phyloP scores from a whole-genome alignment of 2,797 vertebrate genomes.

The Phataginus tetradactyla region DNA sequence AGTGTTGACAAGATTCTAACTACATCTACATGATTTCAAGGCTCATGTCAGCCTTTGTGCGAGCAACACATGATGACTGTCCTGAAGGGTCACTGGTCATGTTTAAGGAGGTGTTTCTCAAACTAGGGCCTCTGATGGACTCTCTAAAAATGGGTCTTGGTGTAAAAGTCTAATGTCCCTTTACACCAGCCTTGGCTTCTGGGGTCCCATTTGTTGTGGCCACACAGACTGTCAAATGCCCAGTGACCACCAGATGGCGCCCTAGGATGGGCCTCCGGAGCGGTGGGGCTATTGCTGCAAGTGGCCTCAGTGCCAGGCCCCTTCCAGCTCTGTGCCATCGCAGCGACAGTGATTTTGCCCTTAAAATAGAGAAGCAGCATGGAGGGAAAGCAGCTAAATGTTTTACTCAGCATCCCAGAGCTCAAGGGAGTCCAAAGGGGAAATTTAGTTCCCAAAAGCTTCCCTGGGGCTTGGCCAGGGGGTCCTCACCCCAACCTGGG shows the following conservation, averaged over 20 bases:
- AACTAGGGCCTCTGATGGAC: rapidly evolving
- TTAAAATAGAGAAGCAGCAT: not conserved
- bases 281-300: rapidly evolving
- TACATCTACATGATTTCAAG: not conserved
- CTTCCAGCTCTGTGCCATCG: too few relatives aligned
- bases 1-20: not conserved
- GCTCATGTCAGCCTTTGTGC: not conserved
- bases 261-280: not conserved
- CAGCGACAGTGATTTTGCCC: not conserved
- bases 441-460: not conserved
- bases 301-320: not conserved
- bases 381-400: not conserved
- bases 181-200: not conserved
- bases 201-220: rapidly evolving
- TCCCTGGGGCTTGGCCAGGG: not conserved
- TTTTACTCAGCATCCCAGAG: not conserved
- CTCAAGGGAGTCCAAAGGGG: not conserved
- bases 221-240: not conserved
- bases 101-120: not conserved
- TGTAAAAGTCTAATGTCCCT: too few relatives aligned
- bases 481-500: not conserved
- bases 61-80: rapidly evolving
- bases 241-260: constrained; percentile 62
- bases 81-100: not conserved
- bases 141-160: not conserved